phyloP scores from a whole-genome alignment of 2,113 vertebrate species.

The Dunckerocampus dactyliophorus region DNA sequence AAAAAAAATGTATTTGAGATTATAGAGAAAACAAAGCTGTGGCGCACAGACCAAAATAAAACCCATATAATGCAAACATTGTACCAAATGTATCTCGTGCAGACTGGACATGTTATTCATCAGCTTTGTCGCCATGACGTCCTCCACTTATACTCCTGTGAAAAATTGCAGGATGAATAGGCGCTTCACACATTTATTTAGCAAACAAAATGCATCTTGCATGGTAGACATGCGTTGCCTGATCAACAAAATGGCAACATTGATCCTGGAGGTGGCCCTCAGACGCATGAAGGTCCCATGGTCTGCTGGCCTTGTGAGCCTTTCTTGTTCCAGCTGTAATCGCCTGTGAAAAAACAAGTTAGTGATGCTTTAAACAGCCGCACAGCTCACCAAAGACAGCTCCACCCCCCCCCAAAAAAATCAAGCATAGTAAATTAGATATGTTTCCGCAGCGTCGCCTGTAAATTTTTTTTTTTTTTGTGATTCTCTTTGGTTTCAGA shows the following conservation, averaged over 20 bases:
- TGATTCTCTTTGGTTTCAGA: neutral
- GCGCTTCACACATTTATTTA: constrained; percentile 53
- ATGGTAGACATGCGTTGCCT: constrained; percentile 61
- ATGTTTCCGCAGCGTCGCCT: constrained; percentile 44
- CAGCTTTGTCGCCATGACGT: constrained; percentile 54
- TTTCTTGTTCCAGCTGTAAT: constrained; percentile 65
- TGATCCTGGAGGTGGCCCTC: constrained; percentile 64
- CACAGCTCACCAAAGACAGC: constrained; percentile 26
- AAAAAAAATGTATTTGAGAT: neutral
- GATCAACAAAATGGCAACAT: constrained; percentile 70
- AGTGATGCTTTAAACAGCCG: constrained; percentile 55
- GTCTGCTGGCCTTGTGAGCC: constrained; percentile 53
- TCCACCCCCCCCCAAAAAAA: constrained; percentile 48
- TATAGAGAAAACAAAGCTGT: neutral
- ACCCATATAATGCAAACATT: constrained; percentile 56
- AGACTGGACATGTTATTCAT: constrained; percentile 55
- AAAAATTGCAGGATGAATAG: constrained; percentile 70
- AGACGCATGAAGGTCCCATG: constrained; percentile 69
- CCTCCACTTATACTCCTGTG: constrained; percentile 62
- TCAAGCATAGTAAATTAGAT: constrained; percentile 62
- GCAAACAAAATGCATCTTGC: constrained; percentile 71
- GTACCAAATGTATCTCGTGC: constrained; percentile 50
- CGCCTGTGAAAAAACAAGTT: constrained; percentile 69
- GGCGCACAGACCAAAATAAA: neutral
- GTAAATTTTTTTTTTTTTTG: constrained; percentile 19